A percentile compares a stretch with the other conserved stretches of the same genome.
phyloP scores from a whole-genome alignment of 2,888 invertebrate species.

The Carabus problematicus region DNA sequence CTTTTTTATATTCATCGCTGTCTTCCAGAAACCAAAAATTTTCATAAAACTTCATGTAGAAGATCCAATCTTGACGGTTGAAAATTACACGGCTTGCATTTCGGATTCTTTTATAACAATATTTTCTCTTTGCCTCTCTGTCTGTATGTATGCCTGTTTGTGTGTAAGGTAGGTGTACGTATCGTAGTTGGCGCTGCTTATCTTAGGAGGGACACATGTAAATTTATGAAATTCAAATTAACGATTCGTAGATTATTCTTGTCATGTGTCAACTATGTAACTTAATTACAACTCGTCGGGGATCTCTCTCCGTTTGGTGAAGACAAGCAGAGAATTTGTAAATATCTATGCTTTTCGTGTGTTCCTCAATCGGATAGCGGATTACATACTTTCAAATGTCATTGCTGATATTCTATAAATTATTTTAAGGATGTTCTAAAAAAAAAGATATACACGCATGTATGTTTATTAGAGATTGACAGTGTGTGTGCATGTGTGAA shows the following conservation, averaged over 20 bases:
- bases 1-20: constrained; percentile 26
- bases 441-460: too few species aligned
- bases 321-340: neutral
- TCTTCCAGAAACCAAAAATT: constrained; percentile 22
- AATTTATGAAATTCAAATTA: constrained; percentile 26
- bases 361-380: too few species aligned
- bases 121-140: neutral
- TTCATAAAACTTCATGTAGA: constrained; percentile 34
- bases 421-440: too few species aligned
- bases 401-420: too few species aligned
- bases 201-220: constrained; percentile 20
- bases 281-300: constrained; percentile 12
- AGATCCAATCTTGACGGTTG: constrained; percentile 1
- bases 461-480: neutral
- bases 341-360: neutral
- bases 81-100: constrained; percentile 23
- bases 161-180: neutral
- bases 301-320: neutral
- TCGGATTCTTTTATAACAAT: constrained; percentile 8
- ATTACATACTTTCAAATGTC: too few species aligned
- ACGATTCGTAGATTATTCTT: constrained; percentile 10
- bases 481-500: neutral
- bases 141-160: constrained; percentile 1
- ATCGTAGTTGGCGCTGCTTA: constrained; percentile 3
- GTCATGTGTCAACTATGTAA: constrained; percentile 17